Evolutionary conservation across 2,797 vertebrate species (phyloP).

Genomic region (Spea hammondii): DNA sequence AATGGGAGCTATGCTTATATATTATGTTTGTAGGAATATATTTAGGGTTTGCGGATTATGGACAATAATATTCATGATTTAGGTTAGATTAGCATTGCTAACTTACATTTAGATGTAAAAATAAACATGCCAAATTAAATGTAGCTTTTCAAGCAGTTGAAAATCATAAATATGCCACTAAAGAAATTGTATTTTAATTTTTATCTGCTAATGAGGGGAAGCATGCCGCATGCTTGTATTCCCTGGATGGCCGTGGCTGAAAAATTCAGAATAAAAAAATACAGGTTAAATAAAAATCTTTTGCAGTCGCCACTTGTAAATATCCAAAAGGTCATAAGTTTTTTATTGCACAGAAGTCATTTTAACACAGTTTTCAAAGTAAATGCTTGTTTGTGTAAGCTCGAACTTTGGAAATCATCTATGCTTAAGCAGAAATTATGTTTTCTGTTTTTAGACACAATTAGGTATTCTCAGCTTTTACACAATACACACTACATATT

Average conservation of each 20-base stretch:
- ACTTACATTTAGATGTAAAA: slow-evolving; percentile 3
- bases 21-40: too few relatives aligned
- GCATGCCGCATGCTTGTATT: background rate
- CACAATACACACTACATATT: too few relatives aligned
- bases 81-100: background rate
- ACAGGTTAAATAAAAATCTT: background rate
- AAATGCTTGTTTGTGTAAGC: too few relatives aligned
- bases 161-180: background rate
- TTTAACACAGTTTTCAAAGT: too few relatives aligned
- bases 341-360: too few relatives aligned
- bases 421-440: too few relatives aligned
- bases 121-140: slow-evolving; percentile 5
- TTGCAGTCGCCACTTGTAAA: too few relatives aligned
- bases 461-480: too few relatives aligned
- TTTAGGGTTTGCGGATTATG: background rate
- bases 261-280: background rate
- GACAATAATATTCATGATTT: background rate
- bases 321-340: too few relatives aligned
- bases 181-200: background rate
- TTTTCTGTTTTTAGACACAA: too few relatives aligned
- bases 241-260: background rate
- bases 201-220: slow-evolving; percentile 9
- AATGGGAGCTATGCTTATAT: too few relatives aligned
- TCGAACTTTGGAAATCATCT: too few relatives aligned
- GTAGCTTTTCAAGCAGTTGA: background rate